Evolutionary conservation across 2,797 vertebrate species (phyloP), one percentile per base, ranked within the genome.

Genomic region (Gobionotothen gibberifrons): DNA sequence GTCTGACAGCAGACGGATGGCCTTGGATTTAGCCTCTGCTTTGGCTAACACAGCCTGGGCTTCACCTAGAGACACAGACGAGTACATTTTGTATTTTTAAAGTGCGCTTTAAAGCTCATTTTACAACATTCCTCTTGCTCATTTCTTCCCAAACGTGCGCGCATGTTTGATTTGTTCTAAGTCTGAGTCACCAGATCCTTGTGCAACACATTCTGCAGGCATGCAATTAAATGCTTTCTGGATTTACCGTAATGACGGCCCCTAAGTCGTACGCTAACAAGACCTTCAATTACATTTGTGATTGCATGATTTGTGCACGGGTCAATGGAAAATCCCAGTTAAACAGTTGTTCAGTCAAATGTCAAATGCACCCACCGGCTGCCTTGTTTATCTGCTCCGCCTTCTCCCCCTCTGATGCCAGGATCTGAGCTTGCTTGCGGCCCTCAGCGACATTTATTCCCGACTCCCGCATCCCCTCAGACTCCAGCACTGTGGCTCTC

Each of bases 381-480:
- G 96, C 96, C 87, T 93, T 94, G 91, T 97, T 97, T 84, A 96
- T 97, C 83, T 95, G 94, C 80, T 97, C 95, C 0, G 93, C 93
- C 57, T 95, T 96, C 86, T 96, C 81, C 40, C 94, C 96, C 91
- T 97, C 96, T 0, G 96, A 97, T 0, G 96, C 95, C 80, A 98
- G 92, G 82, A 97, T 96, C 90, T 96, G 95, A 21, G 96, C 86
- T 76, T 95, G 96, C 74, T 96, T 97, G 79, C 91, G 82, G 14
- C 96, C 96, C 81, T 97, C 95, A 0, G 97, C 95, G 68, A 97
- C 93, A 0, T 96, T 96, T 89, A 96, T 96, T 15, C 92, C 95
- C 0, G 95, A 94, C 29, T 97, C 96, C 39, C 95, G 89, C 0
- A 93, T 94, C 26, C 96, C 96, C 76, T 97, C 95, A 0, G 96